Evolutionary conservation across 2,113 vertebrate genomes (phyloP), one percentile per base, ranked within the genome.

Genomic region (Clarias magur): DNA sequence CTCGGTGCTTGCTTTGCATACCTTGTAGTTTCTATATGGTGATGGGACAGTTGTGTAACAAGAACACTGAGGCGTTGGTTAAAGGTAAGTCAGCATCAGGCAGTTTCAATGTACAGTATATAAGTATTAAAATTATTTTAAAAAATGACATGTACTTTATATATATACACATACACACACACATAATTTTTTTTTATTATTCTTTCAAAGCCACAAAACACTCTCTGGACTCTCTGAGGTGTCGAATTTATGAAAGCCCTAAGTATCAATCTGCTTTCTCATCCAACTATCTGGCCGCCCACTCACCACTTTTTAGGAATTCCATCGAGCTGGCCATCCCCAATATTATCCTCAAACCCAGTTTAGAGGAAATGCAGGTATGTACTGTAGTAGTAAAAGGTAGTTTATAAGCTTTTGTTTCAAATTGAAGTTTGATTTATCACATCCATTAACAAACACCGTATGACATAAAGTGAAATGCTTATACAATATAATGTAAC

Each of bases 301-400:
- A 91, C 84, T 80, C 90, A 90, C 95, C 96, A 84, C 92, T 97
- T 82, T 94, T 97, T 86, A 94, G 89, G 90, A 86, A 94, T 86
- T 93, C 95, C 88, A 89, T 96, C 90, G 93, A 96, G 34, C 93
- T 97, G 82, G 89, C 95, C 88, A 95, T 96, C 90, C 96, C 96
- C 84, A 96, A 94, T 92, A 92, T 97, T 68, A 90, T 96, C 86
- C 91, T 97, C 88, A 93, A 86, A 87, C 96, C 96, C 86, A 96
- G 94, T 83, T 92, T 97, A 76, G 95, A 96, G 42, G 94, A 96
- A 67, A 95, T 97, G 53, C 96, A 97, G 95, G 96, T 97, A 89
- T 62, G 54, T 62, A 42, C 17, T 62, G 54, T 62, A 42, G 38
- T 21, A 75, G 19, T 16, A 23, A 75, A 76, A 17, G 23, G 9